phyloP scores from a whole-genome alignment of 1,140 invertebrate species.

The Orussus abietinus region DNA sequence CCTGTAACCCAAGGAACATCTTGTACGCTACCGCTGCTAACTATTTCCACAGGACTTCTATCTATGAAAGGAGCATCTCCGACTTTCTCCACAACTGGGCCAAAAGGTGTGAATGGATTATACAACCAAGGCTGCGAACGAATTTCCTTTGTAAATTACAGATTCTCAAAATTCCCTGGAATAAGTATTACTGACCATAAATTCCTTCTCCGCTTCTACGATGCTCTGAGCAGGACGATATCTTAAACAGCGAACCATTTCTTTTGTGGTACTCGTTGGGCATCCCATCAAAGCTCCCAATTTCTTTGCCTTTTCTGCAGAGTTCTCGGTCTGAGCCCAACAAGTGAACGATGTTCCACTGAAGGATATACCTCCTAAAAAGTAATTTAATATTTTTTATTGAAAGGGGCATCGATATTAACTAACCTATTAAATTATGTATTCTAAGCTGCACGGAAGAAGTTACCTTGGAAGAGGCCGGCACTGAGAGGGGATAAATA shows the following conservation, averaged over 20 bases:
- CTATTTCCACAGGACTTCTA: constrained; percentile 55
- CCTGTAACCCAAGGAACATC: constrained; percentile 60
- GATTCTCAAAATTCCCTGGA: constrained; percentile 16
- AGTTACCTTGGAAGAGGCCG: constrained; percentile 50
- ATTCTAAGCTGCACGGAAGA: no score
- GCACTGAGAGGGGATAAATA: constrained; percentile 52
- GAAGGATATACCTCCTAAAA: constrained; percentile 61
- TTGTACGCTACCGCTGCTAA: constrained; percentile 50
- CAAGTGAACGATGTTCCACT: constrained; percentile 67
- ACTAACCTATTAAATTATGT: no score
- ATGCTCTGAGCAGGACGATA: constrained; percentile 58
- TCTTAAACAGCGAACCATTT: constrained; percentile 70
- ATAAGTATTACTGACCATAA: constrained; percentile 43
- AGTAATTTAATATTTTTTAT: no score
- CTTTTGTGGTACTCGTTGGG: constrained; percentile 48
- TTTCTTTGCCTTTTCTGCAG: constrained; percentile 60
- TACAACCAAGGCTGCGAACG: constrained; percentile 50
- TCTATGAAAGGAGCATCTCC: constrained; percentile 56
- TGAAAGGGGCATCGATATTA: no score
- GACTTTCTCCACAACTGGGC: constrained; percentile 56
- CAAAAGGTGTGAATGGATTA: constrained; percentile 63
- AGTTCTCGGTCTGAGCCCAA: constrained; percentile 64
- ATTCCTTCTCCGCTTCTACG: constrained; percentile 45
- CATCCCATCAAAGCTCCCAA: constrained; percentile 64
- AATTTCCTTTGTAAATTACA: no score